These are phyloP conservation scores for Pachliopta kotzebuea DNA, from an alignment of 2,888 invertebrate genomes.

Conservation along the genomic window DNA sequence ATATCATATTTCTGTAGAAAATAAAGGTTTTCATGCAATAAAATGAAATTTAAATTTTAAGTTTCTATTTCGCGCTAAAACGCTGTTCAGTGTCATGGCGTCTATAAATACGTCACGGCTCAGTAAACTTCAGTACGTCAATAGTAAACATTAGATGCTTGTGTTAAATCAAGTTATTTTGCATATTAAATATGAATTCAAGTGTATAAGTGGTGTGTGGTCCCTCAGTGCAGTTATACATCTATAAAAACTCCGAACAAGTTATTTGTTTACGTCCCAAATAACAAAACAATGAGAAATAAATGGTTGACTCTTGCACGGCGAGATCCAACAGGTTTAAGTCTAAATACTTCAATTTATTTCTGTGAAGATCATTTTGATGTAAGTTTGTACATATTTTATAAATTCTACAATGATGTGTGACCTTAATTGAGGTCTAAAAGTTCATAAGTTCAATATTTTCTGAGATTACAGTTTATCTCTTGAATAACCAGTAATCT, in stretches of 20 bases:
- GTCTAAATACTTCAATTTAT: constrained; percentile 18
- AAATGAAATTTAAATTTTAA: constrained; percentile 16
- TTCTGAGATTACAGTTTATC: too few relatives aligned
- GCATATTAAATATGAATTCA: constrained; percentile 15
- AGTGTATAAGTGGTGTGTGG: constrained; percentile 25
- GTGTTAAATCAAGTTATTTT: constrained; percentile 17
- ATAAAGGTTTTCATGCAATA: constrained; percentile 14
- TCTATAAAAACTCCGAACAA: constrained; percentile 21
- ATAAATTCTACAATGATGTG: too few relatives aligned
- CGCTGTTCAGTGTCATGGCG: constrained; percentile 5
- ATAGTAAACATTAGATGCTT: constrained; percentile 19
- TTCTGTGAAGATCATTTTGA: constrained; percentile 34
- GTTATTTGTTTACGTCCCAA: constrained; percentile 35
- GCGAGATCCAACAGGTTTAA: constrained; percentile 23
- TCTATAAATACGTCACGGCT: too few relatives aligned
- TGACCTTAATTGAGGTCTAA: too few relatives aligned
- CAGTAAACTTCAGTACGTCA: constrained; percentile 5
- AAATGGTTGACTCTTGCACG: constrained; percentile 25
- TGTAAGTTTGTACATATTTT: constrained; percentile 35
- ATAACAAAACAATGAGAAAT: constrained; percentile 24
- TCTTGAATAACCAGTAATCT: too few relatives aligned
- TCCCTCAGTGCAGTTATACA: constrained; percentile 28
- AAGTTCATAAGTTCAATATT: too few relatives aligned
- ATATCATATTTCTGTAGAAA: constrained; percentile 14
- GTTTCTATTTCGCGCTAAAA: constrained; percentile 16